Evolutionary conservation across 2,888 invertebrate genomes (phyloP), one percentile per base, ranked within the genome.

Genomic region (Hermodice carunculata): DNA sequence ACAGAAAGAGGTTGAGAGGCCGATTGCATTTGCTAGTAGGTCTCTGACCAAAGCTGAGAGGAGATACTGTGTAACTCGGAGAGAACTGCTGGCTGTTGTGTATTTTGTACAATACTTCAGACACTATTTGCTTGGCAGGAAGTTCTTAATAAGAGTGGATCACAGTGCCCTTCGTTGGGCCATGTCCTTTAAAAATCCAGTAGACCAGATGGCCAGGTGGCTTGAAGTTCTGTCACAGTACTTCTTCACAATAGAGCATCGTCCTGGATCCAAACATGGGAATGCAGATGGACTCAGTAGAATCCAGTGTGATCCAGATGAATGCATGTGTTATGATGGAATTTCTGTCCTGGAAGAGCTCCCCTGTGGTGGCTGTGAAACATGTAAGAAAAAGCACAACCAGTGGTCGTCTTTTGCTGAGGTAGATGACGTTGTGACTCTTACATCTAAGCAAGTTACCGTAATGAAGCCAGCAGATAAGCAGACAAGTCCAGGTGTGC

Each of bases 151-250:
- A 2, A 34, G 75, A 24, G 70, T 73, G 24, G 76, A 76, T 61
- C 76, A 78, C 61, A 61, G 65, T 3, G 69, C 75, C 1, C 54
- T 74, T 3, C n/a, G 19, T 8, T 75, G 74, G 70, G 28, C 69
- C 22, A 37, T 57, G n/a, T 61, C 56, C 2, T 69, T 69, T 8
- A 67, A 65, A 28, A 42, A 66, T 0, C 66, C 64, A 2, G 66
- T 66, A 31, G 70, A 65, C 1, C 61, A 61, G 31, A 34, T 43
- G 19, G 65, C 65, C 0, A 0, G 65, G 5, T 65, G 60, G 65
- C 26, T 53, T 5, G 42, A 59, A 19, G 17, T 29, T 31, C 40
- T 64, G 8, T 40, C 32, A n/a, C 29, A 32, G 19, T 60, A 43
- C n/a, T 2, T 44, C 4, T 60, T 64, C 52, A 19, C n/a, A 1